Base-by-base conservation (phyloP, 2,797 vertebrate genomes). In the Bryconaethiops microstoma region DNA sequence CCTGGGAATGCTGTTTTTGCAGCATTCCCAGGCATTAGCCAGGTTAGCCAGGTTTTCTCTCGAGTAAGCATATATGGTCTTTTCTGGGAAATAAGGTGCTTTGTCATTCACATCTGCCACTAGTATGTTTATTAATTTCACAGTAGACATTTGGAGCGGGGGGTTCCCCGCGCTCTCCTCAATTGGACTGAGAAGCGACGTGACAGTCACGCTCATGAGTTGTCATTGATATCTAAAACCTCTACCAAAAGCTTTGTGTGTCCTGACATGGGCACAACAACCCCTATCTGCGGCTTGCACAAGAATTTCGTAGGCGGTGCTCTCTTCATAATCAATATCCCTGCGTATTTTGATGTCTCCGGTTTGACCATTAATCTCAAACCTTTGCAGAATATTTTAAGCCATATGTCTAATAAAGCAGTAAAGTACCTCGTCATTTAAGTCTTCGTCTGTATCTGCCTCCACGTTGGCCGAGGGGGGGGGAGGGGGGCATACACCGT, bases 191-290 rank as follows among this genome's bases (percentile, higher is more conserved):
- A 78, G 83, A 70, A 88, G 82, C 83, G 84, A 90, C 25, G 81
- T 86, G 48, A 87, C 72, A 19, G 75, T 63, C 72, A 90, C 84
- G 25, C 83, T 82, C 2, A 86, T 0, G 82, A 69, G 35, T 89
- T 90, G 77, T 90, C 89, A 39, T 89, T 90, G 39, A 86, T 64
- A 55, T 91, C 89, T 65, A 87, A 77, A n/a, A 91, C 84, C 16
- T 90, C 86, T 21, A 91, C 78, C 62, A 91, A 84, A 79, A 91
- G 83, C 45, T 88, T 91, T 62, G 84, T 85, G 65, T 91, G 86
- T 6, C 85, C 86, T 4, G 84, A 86, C 87, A 88, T 86, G 12
- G 87, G 82, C 5, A 84, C 81, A 0, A 0, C 67, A 14, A n/a
- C 88, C 88, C 75, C 82, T 89, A 84, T 91, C 90, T 29, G 78